Percentiles rank a stretch among this genome's conserved stretches.
Conservation (phyloP, 1,140 invertebrate genomes). For the Thaumatotibia leucotreta region DNA sequence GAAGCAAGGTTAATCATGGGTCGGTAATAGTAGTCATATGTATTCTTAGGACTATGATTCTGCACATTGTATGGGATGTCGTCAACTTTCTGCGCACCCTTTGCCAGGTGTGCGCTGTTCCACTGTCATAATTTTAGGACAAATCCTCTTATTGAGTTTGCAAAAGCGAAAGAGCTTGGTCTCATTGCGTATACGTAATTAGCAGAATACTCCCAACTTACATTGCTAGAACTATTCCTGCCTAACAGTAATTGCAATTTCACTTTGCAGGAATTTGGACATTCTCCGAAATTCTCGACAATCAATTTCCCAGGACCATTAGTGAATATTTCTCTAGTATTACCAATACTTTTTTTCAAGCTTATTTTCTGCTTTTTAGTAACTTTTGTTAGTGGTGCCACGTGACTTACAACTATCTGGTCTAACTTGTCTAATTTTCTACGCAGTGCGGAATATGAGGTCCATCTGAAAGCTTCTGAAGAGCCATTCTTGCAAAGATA, state of each 20-base stretch:
- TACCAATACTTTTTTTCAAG: constrained; percentile 74
- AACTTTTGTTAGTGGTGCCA: constrained; percentile 43
- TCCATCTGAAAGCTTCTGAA: constrained; percentile 51
- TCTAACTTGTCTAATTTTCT: constrained; percentile 51
- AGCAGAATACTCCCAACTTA: constrained; percentile 78
- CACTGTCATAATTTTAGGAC: constrained; percentile 89
- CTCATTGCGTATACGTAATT: constrained; percentile 81
- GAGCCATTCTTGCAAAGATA: constrained; percentile 76
- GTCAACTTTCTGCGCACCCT: constrained; percentile 68
- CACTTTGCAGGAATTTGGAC: constrained; percentile 80
- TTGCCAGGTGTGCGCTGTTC: constrained; percentile 74
- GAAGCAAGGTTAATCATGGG: constrained; percentile 56
- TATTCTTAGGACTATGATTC: constrained; percentile 62
- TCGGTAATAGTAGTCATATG: constrained; percentile 60
- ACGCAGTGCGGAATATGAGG: constrained; percentile 39
- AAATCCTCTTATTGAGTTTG: constrained; percentile 82
- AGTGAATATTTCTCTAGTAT: constrained; percentile 75
- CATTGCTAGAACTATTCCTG: constrained; percentile 73
- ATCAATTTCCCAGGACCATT: constrained; percentile 78
- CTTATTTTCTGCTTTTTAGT: constrained; percentile 64
- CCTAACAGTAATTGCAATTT: constrained; percentile 79
- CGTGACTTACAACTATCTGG: constrained; percentile 56
- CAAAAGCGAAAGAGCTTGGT: constrained; percentile 80
- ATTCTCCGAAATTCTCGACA: constrained; percentile 81
- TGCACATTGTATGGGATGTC: constrained; percentile 66